Percentiles rank a stretch among this genome's conserved stretches.
Conservation (phyloP, 2,888 invertebrate species). For the Polyommatus icarus region DNA sequence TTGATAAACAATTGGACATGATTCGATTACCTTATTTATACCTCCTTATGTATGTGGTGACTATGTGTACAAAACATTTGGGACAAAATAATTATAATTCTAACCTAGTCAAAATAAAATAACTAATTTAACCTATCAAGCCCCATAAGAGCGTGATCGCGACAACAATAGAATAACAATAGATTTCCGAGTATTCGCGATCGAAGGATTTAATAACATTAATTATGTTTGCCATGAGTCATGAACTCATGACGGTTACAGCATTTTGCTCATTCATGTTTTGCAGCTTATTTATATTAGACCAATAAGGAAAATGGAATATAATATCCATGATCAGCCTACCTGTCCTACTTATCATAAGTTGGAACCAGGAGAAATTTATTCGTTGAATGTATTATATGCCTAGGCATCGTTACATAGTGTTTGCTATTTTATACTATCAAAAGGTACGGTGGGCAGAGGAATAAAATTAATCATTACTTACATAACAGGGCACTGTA, state of each 20-base stretch:
- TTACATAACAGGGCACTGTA: background rate
- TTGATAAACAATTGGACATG: slow-evolving; percentile 31
- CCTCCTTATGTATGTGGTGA: slow-evolving; percentile 9
- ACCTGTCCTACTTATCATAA: background rate
- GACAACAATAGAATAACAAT: no score
- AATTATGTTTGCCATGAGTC: no score
- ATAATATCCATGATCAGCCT: background rate
- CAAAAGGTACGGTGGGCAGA: background rate
- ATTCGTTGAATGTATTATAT: background rate
- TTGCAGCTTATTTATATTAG: background rate
- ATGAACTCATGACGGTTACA: no score
- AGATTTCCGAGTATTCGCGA: no score
- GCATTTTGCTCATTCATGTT: background rate
- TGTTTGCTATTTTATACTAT: background rate
- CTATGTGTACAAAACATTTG: background rate
- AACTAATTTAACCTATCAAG: no score
- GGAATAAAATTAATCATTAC: no score
- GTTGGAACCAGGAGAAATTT: no score
- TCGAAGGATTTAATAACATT: no score
- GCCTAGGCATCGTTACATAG: background rate
- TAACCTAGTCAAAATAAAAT: no score
- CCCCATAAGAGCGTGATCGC: no score
- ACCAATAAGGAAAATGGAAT: background rate
- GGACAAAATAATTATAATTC: background rate
- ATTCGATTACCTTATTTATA: slow-evolving; percentile 29